phyloP scores from a whole-genome alignment of 2,113 vertebrate species.

The Stigmatopora argus region DNA sequence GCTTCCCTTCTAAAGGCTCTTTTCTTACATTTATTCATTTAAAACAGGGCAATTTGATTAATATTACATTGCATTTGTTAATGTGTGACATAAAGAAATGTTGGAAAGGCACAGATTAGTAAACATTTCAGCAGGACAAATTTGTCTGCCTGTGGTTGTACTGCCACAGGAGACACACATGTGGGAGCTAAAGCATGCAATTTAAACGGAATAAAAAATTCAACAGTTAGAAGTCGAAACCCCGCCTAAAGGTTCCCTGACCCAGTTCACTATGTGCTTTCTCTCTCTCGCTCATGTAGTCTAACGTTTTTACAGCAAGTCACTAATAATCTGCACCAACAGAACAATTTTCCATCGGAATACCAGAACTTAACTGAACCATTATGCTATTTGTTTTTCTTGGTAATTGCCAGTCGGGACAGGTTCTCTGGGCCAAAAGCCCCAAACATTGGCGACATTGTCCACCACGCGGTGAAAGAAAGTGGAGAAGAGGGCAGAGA shows the following conservation, averaged over 20 bases:
- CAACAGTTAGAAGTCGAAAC: conserved; percentile 27
- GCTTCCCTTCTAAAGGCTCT: neutral
- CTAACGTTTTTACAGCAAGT: neutral
- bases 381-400: conserved; percentile 18
- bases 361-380: conserved; percentile 20
- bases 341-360: conserved; percentile 17
- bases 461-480: conserved; percentile 22
- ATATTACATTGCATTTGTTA: conserved; percentile 13
- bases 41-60: conserved; percentile 6
- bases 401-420: conserved; percentile 28
- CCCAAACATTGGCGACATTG: conserved; percentile 52
- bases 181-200: conserved; percentile 16
- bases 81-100: conserved; percentile 20
- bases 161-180: conserved; percentile 17
- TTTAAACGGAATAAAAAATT: conserved; percentile 56
- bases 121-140: conserved; percentile 20
- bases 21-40: conserved; percentile 32
- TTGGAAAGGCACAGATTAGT: conserved; percentile 21
- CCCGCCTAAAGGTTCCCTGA: conserved; percentile 50
- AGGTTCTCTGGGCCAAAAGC: conserved; percentile 25
- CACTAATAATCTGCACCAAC: conserved; percentile 5
- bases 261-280: conserved; percentile 41
- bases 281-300: conserved; percentile 13
- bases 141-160: conserved; percentile 25
- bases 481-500: conserved; percentile 3